Percentiles rank a stretch among this genome's conserved stretches.
Evolutionary conservation across 64 coral and sea anemone genomes (phyloP).

Genomic region (Acropora yongei): DNA sequence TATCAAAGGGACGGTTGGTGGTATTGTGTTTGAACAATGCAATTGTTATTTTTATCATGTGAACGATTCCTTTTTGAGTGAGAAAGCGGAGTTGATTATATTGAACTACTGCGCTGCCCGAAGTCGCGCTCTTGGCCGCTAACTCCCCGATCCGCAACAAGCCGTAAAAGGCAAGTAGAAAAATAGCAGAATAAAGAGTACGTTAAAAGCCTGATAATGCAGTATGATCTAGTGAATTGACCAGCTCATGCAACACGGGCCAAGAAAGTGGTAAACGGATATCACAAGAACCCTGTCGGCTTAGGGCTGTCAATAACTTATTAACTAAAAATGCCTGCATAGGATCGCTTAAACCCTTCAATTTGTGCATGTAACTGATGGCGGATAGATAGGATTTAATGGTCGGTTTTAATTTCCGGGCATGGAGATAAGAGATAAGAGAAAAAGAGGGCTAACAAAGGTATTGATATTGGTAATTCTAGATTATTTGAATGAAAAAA

Average conservation of each 20-base stretch:
- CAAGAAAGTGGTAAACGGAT: not conserved
- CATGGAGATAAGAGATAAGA: not conserved
- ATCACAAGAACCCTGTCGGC: not conserved
- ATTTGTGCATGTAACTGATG: slow-evolving; percentile 1
- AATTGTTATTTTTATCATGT: slow-evolving; percentile 20
- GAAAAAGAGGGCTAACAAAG: not conserved
- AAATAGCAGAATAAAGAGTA: not conserved
- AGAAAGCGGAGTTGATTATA: not conserved
- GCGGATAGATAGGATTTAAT: slow-evolving; percentile 2
- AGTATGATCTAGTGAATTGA: not conserved
- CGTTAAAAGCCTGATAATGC: not conserved
- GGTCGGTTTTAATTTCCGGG: not conserved
- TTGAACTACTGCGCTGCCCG: not conserved
- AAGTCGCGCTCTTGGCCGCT: not conserved
- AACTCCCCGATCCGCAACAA: not conserved
- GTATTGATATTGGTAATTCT: not conserved
- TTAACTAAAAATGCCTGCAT: not conserved
- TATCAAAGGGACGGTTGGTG: slow-evolving; percentile 3
- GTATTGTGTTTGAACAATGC: slow-evolving; percentile 24
- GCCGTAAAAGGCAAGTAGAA: slow-evolving; percentile 2
- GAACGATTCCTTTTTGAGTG: not conserved
- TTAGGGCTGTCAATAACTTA: not conserved
- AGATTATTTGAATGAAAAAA: not conserved
- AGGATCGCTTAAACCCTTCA: not conserved
- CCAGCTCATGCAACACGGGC: not conserved